phyloP scores from a whole-genome alignment of 2,888 invertebrate species.

The Hyposoter dolosus region DNA sequence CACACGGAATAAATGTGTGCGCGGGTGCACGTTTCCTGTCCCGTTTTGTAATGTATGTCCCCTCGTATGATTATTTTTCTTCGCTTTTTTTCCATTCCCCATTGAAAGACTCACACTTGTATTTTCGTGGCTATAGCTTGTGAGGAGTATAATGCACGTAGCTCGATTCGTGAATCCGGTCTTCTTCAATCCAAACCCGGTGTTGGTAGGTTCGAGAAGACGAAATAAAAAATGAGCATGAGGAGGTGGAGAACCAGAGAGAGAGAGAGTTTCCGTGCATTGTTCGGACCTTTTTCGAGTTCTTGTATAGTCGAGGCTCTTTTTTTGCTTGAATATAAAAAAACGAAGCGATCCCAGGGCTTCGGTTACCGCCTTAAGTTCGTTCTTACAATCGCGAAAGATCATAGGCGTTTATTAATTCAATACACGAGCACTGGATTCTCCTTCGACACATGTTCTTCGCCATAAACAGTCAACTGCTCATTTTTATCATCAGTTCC shows the following conservation, averaged over 20 bases:
- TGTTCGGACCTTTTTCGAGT: slow-evolving; percentile 67
- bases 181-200: slow-evolving; percentile 66
- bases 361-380: slow-evolving; percentile 20
- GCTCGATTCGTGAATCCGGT: slow-evolving; percentile 67
- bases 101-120: slow-evolving; percentile 54
- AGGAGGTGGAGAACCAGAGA: slow-evolving; percentile 54
- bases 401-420: slow-evolving; percentile 28
- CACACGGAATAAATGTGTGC: slow-evolving; percentile 59
- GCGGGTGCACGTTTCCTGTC: slow-evolving; percentile 66
- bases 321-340: slow-evolving; percentile 4
- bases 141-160: slow-evolving; percentile 37
- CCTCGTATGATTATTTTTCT: slow-evolving; percentile 47
- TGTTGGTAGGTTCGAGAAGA: slow-evolving; percentile 27
- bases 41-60: slow-evolving; percentile 35
- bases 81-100: slow-evolving; percentile 21
- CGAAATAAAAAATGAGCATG: slow-evolving; percentile 47
- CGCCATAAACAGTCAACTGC: background rate
- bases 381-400: background rate
- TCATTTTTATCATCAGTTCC: slow-evolving; percentile 1
- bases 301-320: background rate
- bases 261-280: slow-evolving; percentile 73
- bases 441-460: slow-evolving; percentile 28
- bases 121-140: background rate
- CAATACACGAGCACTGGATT: slow-evolving; percentile 16
- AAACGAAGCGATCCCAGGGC: background rate